phyloP scores from a whole-genome alignment of 1,140 invertebrate genomes.

The Euwallacea fornicatus region DNA sequence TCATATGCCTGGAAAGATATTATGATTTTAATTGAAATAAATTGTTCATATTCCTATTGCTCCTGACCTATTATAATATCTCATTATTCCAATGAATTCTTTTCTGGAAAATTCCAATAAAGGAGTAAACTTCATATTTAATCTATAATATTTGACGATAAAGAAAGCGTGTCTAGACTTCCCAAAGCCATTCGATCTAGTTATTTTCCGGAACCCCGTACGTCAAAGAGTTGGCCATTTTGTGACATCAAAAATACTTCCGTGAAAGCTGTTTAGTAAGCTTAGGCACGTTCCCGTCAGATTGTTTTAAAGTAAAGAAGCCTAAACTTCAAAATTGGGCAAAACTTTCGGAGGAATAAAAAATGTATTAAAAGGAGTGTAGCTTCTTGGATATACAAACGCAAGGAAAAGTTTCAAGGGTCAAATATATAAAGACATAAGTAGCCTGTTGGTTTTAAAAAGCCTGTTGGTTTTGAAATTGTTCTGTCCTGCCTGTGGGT shows the following conservation, averaged over 20 bases:
- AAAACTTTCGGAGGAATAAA: conserved; percentile 27
- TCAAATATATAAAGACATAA: conserved; percentile 2
- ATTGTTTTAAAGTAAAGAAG: conserved; percentile 35
- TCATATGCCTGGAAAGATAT: no score
- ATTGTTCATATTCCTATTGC: no score
- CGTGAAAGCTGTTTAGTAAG: conserved; percentile 25
- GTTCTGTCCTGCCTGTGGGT: background rate
- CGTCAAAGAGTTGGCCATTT: conserved; percentile 15
- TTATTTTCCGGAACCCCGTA: background rate
- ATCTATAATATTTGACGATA: background rate
- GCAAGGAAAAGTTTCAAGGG: background rate
- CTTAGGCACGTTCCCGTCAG: conserved; percentile 29
- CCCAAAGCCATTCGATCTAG: background rate
- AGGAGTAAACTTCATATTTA: background rate
- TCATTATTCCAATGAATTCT: no score
- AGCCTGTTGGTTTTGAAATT: background rate
- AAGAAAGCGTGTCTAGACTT: no score
- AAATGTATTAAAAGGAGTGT: conserved; percentile 24
- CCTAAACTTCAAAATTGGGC: conserved; percentile 32
- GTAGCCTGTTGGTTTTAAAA: background rate
- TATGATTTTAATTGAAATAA: no score
- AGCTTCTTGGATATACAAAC: conserved; percentile 4
- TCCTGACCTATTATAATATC: no score
- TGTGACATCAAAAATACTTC: conserved; percentile 24
- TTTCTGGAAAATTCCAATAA: no score